Conservation (phyloP, 2,113 vertebrate genomes). For the Cinclus cinclus region DNA sequence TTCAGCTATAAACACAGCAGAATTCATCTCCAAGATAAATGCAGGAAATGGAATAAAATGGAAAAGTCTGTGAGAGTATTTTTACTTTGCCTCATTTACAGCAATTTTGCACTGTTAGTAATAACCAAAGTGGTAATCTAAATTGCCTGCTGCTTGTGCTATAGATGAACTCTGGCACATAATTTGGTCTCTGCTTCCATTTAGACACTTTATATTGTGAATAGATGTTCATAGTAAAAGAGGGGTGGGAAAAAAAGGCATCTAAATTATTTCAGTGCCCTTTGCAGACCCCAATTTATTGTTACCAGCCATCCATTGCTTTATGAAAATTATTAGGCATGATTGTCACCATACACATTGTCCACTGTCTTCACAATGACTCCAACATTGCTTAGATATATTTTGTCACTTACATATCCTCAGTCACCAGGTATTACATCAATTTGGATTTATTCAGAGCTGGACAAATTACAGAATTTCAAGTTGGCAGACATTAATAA, state of each 20-base stretch:
- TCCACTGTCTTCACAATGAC: background rate
- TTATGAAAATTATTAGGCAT: background rate
- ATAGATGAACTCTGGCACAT: background rate
- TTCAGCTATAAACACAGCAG: slow-evolving; percentile 22
- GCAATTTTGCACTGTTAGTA: slow-evolving; percentile 2
- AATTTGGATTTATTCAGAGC: background rate
- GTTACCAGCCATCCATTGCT: background rate
- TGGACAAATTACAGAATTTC: background rate
- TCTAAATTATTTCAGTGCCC: background rate
- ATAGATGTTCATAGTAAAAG: background rate
- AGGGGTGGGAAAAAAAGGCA: background rate
- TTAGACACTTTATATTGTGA: slow-evolving; percentile 3
- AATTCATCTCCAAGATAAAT: slow-evolving; percentile 30
- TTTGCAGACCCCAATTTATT: background rate
- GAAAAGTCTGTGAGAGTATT: background rate
- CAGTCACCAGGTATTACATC: background rate
- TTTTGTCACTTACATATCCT: background rate
- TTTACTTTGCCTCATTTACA: slow-evolving; percentile 33
- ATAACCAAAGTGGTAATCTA: background rate
- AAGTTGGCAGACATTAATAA: background rate
- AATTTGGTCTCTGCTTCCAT: slow-evolving; percentile 6
- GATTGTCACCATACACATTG: background rate
- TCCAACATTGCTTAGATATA: background rate
- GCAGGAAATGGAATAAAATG: slow-evolving; percentile 14
- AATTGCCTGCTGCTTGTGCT: slow-evolving; percentile 2